A percentile compares a stretch with the other conserved stretches of the same genome.
These are phyloP conservation scores for Priocnemis perturbator DNA, from an alignment of 2,888 invertebrate species.

Conservation along the genomic window DNA sequence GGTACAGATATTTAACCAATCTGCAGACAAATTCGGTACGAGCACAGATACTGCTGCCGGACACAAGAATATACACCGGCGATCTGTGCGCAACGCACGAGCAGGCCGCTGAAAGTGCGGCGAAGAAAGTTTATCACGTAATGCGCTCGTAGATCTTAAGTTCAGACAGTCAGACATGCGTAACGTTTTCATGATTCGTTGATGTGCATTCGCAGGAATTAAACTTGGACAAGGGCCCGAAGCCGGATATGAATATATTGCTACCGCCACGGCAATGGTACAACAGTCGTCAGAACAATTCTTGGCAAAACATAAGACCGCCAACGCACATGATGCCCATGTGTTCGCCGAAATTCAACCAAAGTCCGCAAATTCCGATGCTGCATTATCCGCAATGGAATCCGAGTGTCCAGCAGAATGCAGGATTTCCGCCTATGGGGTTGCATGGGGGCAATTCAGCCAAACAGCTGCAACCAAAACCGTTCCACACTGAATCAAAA, in stretches of 20 bases:
- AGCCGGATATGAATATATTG: constrained; percentile 57
- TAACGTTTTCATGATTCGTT: background rate
- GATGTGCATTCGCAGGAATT: constrained; percentile 53
- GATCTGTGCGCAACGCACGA: constrained; percentile 74
- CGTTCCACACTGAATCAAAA: constrained; percentile 45
- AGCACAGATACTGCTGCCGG: constrained; percentile 76
- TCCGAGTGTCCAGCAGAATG: constrained; percentile 45
- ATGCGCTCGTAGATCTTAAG: background rate
- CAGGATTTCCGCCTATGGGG: constrained; percentile 44
- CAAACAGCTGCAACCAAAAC: constrained; percentile 25
- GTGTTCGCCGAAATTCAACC: constrained; percentile 29
- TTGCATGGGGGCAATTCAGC: constrained; percentile 20
- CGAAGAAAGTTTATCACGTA: constrained; percentile 70
- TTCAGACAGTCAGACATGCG: background rate
- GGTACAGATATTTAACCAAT: constrained; percentile 74
- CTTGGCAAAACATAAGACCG: constrained; percentile 51
- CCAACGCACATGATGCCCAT: constrained; percentile 27
- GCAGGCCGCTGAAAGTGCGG: constrained; percentile 76
- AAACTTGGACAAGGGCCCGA: constrained; percentile 53
- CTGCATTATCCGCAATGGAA: constrained; percentile 42
- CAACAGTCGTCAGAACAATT: constrained; percentile 34
- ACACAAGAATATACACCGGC: constrained; percentile 75
- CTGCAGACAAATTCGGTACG: constrained; percentile 64
- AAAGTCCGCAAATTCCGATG: constrained; percentile 25
- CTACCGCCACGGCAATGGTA: constrained; percentile 58